phyloP scores from a whole-genome alignment of 1,140 invertebrate genomes.

The Phocides pigmalion region DNA sequence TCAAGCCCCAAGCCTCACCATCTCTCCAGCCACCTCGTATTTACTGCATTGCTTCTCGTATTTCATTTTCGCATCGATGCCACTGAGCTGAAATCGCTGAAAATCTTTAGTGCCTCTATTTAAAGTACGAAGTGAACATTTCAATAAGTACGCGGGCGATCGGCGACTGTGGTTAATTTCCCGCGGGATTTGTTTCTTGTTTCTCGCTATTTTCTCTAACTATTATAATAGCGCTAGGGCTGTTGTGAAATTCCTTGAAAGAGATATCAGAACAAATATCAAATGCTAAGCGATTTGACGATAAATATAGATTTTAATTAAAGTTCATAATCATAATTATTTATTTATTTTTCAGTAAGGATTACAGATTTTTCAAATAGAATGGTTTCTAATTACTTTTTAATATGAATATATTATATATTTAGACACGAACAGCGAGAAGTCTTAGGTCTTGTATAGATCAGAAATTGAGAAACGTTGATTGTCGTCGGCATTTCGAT shows the following conservation, averaged over 20 bases:
- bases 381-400: too few relatives aligned
- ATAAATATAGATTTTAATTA: not conserved
- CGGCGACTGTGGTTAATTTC: conserved; percentile 39
- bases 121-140: not conserved
- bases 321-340: too few relatives aligned
- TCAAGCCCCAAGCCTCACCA: too few relatives aligned
- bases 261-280: not conserved
- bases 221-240: conserved; percentile 4
- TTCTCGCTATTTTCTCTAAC: conserved; percentile 3
- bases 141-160: conserved; percentile 30
- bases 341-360: too few relatives aligned
- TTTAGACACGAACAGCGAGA: too few relatives aligned
- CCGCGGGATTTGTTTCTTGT: conserved; percentile 30
- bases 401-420: too few relatives aligned
- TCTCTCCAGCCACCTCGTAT: too few relatives aligned
- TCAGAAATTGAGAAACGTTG: too few relatives aligned
- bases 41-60: not conserved
- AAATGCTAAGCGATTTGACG: not conserved
- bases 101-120: not conserved
- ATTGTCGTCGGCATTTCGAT: too few relatives aligned
- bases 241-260: not conserved
- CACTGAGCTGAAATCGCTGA: too few relatives aligned
- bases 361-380: too few relatives aligned
- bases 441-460: too few relatives aligned
- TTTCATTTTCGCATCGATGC: not conserved